Conservation (phyloP, 2,888 invertebrate genomes). For the Druceiella hillmani region DNA sequence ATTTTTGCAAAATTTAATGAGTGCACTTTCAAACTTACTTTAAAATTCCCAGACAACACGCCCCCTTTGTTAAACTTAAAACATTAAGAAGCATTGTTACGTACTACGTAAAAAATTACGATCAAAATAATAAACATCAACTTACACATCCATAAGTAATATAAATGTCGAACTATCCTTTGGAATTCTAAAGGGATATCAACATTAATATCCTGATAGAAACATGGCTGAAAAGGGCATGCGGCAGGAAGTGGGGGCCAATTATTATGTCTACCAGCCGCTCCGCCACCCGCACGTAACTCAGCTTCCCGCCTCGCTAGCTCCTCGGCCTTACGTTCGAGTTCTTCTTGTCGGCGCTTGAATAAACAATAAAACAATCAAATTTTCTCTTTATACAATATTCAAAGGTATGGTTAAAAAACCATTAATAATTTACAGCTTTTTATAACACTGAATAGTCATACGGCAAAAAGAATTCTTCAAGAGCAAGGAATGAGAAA, state of each 20-base stretch:
- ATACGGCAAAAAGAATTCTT: too few species aligned
- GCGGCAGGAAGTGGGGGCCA: conserved; percentile 97
- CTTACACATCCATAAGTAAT: conserved; percentile 97
- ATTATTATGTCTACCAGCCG: conserved; percentile 78
- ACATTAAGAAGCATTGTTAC: too few species aligned
- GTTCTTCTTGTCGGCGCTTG: conserved; percentile 84
- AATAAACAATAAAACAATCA: conserved; percentile 21
- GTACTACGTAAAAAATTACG: too few species aligned
- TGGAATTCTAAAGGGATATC: conserved; percentile 99
- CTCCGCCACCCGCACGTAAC: conserved; percentile 53
- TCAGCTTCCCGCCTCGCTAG: conserved; percentile 85
- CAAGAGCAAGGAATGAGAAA: too few species aligned
- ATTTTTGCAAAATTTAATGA: too few species aligned
- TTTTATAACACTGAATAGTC: too few species aligned
- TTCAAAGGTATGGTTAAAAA: too few species aligned
- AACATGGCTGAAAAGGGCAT: conserved; percentile 94
- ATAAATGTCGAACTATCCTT: conserved; percentile 88
- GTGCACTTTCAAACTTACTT: too few species aligned
- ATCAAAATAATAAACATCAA: conserved; percentile 30
- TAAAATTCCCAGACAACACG: too few species aligned
- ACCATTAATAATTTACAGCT: too few species aligned
- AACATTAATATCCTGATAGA: conserved; percentile 98
- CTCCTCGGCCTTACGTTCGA: conserved; percentile 89
- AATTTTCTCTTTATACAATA: too few species aligned
- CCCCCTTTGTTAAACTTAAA: too few species aligned